Percentiles rank a stretch among this genome's conserved stretches.
Conservation (phyloP, 2,113 vertebrate species). For the Halichoeres trimaculatus region DNA sequence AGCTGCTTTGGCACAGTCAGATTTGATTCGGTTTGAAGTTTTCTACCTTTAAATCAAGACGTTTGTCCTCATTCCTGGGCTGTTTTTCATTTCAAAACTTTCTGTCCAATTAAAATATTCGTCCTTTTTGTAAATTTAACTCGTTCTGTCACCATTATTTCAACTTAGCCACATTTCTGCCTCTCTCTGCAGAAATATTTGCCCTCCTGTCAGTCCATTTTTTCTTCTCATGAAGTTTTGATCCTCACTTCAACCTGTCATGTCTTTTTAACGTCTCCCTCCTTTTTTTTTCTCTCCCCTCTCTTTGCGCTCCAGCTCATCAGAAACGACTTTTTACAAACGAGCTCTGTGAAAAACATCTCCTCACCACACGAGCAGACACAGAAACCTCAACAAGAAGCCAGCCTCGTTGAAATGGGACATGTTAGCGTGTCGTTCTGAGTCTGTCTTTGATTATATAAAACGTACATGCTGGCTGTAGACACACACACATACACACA, state of each 20-base stretch:
- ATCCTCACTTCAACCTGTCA: constrained; percentile 33
- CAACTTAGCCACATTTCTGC: no score
- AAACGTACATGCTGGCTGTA: constrained; percentile 20
- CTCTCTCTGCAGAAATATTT: no score
- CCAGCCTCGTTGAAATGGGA: background rate
- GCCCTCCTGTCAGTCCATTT: background rate
- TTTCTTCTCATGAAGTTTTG: constrained; percentile 4
- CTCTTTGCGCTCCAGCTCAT: constrained; percentile 6
- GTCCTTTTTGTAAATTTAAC: no score
- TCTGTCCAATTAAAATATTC: no score
- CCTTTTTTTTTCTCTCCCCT: background rate
- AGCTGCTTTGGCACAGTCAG: background rate
- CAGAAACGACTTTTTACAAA: background rate
- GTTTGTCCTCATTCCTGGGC: no score
- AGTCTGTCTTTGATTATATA: constrained; percentile 46
- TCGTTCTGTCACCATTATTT: no score
- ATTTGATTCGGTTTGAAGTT: background rate
- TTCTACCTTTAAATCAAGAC: no score
- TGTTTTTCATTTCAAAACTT: no score
- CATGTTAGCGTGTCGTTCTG: background rate
- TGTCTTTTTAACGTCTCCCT: constrained; percentile 36
- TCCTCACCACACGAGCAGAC: constrained; percentile 18
- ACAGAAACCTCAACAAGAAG: constrained; percentile 9
- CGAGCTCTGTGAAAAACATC: background rate
- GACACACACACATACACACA: constrained; percentile 37